Percentiles rank a stretch among this genome's conserved stretches.
These are phyloP conservation scores for Probosciger aterrimus DNA, from an alignment of 2,113 vertebrate species.

Conservation along the genomic window DNA sequence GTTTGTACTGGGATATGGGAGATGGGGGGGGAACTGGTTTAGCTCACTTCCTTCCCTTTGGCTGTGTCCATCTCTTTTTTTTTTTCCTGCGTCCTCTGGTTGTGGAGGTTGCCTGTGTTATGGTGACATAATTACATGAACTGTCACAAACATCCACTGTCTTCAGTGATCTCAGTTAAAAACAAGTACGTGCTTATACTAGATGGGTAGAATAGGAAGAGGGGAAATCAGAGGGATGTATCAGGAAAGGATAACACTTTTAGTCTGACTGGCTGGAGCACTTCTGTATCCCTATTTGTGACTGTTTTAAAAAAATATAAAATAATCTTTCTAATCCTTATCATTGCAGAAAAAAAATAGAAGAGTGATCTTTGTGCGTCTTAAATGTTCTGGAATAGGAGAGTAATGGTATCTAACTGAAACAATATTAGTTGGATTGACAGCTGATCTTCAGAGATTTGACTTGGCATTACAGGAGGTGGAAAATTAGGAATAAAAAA, in stretches of 20 bases:
- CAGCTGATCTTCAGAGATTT: not conserved
- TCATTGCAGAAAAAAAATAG: not conserved
- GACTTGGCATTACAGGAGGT: not conserved
- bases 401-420: not conserved
- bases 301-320: not conserved
- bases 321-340: not conserved
- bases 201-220: not conserved
- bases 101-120: not conserved
- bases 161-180: not conserved
- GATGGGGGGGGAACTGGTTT: not conserved
- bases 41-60: not conserved
- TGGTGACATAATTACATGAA: not conserved
- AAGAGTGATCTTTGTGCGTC: not conserved
- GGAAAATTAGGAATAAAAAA: not conserved
- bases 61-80: not conserved
- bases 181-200: not conserved
- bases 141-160: not conserved
- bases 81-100: not conserved
- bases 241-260: not conserved
- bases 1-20: not conserved
- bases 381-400: not conserved
- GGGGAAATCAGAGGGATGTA: not conserved
- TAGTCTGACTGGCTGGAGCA: not conserved
- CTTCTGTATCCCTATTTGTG: not conserved
- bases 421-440: not conserved